Conservation (phyloP, 64 coral and sea anemone genomes). For the Actinia tenebrosa region DNA sequence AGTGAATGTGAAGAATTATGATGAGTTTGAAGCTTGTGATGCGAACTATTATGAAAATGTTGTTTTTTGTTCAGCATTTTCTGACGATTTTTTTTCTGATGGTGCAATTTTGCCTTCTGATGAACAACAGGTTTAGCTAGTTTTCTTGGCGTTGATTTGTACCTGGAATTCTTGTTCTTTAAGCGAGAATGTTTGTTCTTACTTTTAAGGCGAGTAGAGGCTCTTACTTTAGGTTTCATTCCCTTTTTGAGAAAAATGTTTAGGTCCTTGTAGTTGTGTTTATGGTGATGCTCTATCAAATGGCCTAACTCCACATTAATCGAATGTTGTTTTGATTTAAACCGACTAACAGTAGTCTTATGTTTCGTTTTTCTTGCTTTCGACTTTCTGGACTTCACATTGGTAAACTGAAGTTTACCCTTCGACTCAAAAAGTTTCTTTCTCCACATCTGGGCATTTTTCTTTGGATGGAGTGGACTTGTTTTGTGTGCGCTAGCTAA, state of each 20-base stretch:
- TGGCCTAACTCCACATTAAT: background rate
- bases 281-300: slow-evolving; percentile 17
- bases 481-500: background rate
- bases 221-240: background rate
- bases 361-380: background rate
- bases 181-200: background rate
- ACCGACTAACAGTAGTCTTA: background rate
- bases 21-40: background rate
- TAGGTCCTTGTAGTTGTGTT: background rate
- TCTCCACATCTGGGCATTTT: background rate
- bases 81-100: background rate
- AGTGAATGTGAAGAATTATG: background rate
- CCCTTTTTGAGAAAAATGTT: background rate
- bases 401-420: background rate
- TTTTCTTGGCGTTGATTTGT: background rate
- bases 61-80: background rate
- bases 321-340: background rate
- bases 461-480: background rate
- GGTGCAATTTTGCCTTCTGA: background rate
- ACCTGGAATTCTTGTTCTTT: background rate
- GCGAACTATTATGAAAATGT: background rate
- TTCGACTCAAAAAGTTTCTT: background rate
- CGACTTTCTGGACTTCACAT: background rate
- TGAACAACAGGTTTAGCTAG: background rate
- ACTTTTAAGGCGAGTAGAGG: background rate